These are phyloP conservation scores for Halesus radiatus DNA, from an alignment of 1,140 invertebrate species.

Conservation along the genomic window DNA sequence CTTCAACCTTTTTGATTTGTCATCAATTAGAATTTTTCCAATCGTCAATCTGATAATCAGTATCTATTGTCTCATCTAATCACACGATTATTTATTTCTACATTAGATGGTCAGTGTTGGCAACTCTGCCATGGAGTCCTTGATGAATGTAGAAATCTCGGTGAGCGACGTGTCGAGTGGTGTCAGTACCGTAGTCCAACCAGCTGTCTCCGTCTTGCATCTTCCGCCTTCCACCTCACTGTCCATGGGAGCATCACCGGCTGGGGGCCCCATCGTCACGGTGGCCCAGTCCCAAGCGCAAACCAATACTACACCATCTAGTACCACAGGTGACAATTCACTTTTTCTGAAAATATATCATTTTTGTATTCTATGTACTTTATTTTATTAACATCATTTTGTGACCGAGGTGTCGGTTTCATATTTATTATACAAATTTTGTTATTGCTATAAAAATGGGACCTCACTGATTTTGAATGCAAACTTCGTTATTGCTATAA, in stretches of 20 bases:
- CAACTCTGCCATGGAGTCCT: background rate
- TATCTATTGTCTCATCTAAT: background rate
- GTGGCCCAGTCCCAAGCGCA: slow-evolving; percentile 12
- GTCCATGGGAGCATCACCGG: background rate
- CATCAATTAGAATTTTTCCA: no score
- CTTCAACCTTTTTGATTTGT: no score
- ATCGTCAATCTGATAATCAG: background rate
- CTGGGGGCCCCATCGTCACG: background rate
- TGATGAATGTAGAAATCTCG: background rate
- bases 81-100: background rate
- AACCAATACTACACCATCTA: background rate
- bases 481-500: no score
- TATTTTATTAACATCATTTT: no score
- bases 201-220: background rate
- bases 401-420: no score
- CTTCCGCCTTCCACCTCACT: background rate
- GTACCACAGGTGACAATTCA: background rate
- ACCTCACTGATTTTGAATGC: no score
- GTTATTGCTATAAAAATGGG: no score
- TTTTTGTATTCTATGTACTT: no score
- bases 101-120: slow-evolving; percentile 9
- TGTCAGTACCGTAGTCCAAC: background rate
- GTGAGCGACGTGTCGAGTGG: background rate
- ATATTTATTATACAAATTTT: no score
- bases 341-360: no score